Percentiles rank a stretch among this genome's conserved stretches.
phyloP scores from a whole-genome alignment of 92 coral and sea anemone genomes.

The Bergia puertoricense region DNA sequence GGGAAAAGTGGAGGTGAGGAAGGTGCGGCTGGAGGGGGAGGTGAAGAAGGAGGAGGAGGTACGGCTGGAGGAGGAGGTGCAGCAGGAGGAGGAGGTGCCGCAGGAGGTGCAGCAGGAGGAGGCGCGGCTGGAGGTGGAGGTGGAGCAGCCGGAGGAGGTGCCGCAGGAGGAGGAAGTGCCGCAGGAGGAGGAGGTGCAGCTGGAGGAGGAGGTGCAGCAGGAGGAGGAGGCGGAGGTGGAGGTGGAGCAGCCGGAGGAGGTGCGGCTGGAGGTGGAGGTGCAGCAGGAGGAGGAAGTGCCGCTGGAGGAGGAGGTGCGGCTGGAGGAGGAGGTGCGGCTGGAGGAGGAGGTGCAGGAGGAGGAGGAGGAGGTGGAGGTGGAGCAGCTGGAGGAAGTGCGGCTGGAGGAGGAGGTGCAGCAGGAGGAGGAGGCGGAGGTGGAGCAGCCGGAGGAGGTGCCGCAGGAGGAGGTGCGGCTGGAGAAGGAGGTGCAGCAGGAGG shows the following conservation, averaged over 20 bases:
- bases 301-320: constrained; percentile 41
- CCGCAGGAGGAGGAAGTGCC: constrained; percentile 27
- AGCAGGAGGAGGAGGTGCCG: constrained; percentile 42
- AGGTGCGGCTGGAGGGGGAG: constrained; percentile 22
- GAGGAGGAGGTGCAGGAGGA: constrained; percentile 29
- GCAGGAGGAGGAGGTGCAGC: constrained; percentile 45
- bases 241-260: constrained; percentile 39
- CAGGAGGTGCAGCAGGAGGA: constrained; percentile 38
- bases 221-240: constrained; percentile 31
- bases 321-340: constrained; percentile 47
- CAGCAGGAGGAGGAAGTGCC: constrained; percentile 30
- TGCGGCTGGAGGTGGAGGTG: constrained; percentile 26
- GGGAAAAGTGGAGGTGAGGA: constrained; percentile 9
- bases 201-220: constrained; percentile 34
- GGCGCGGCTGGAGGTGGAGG: constrained; percentile 34
- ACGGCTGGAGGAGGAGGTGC: constrained; percentile 23
- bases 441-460: constrained; percentile 50
- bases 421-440: constrained; percentile 49
- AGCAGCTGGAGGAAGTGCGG: constrained; percentile 50
- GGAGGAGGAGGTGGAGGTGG: constrained; percentile 58
- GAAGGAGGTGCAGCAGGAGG: constrained; percentile 54
- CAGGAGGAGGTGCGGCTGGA: constrained; percentile 44
- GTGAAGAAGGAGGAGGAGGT: constrained; percentile 16
- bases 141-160: constrained; percentile 34
- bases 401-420: constrained; percentile 42